Evolutionary conservation across 2,888 invertebrate genomes (phyloP).

Genomic region (Ischnus inquisitorius): DNA sequence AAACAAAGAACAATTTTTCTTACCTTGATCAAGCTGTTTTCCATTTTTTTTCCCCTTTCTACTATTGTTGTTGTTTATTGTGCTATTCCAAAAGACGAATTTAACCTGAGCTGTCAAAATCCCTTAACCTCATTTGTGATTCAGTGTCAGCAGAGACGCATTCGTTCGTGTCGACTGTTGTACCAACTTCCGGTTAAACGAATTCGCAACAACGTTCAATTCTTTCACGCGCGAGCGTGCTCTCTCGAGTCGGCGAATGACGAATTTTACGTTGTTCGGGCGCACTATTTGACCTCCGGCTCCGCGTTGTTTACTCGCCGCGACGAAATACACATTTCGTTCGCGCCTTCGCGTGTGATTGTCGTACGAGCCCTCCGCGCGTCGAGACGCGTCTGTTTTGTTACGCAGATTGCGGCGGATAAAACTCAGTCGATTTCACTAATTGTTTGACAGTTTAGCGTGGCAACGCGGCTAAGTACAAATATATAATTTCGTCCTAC

Average conservation of each 20-base stretch:
- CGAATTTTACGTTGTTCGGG: neutral
- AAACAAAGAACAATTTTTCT: neutral
- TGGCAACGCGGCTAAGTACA: too few species aligned
- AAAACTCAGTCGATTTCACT: neutral
- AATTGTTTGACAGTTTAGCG: too few species aligned
- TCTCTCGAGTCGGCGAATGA: too few species aligned
- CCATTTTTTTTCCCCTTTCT: constrained; percentile 27
- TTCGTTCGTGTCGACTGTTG: too few species aligned
- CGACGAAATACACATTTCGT: neutral
- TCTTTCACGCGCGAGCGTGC: too few species aligned
- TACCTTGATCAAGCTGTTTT: constrained; percentile 40
- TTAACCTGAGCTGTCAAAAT: constrained; percentile 25
- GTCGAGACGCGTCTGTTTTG: neutral
- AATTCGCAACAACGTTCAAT: neutral
- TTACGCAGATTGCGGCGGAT: neutral
- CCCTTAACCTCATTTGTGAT: neutral
- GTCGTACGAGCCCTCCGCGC: neutral
- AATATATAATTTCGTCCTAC: neutral
- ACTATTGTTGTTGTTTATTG: neutral
- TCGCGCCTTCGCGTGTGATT: neutral
- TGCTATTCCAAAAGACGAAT: neutral
- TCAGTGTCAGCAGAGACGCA: too few species aligned
- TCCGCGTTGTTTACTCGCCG: neutral
- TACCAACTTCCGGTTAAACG: neutral
- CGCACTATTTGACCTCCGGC: neutral